Conservation (phyloP, 2,888 invertebrate genomes). For the Tolmerus cingulatus region DNA sequence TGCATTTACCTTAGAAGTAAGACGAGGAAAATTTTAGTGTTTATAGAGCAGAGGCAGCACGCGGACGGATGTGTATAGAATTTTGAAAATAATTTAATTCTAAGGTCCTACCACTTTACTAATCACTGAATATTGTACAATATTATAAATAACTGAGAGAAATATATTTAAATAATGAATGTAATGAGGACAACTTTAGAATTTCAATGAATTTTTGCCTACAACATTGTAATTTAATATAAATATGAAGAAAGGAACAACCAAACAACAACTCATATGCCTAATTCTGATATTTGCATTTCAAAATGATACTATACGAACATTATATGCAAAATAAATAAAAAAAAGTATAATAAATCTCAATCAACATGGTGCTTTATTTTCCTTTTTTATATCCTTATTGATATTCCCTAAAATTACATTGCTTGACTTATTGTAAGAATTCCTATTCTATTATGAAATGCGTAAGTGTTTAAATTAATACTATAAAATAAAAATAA, state of each 20-base stretch:
- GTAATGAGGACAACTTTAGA: conserved; percentile 4
- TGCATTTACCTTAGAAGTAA: conserved; percentile 1
- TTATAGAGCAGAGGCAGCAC: neutral
- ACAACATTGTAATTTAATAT: conserved; percentile 23
- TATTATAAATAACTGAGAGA: conserved; percentile 24
- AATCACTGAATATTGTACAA: conserved; percentile 19
- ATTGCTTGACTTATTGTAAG: no score
- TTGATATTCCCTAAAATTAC: no score
- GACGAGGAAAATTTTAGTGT: neutral
- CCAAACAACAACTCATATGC: conserved; percentile 13
- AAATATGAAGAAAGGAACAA: conserved; percentile 9
- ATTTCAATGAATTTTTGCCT: conserved; percentile 31
- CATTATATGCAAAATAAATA: conserved; percentile 41
- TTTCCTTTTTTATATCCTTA: neutral
- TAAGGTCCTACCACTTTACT: conserved; percentile 25
- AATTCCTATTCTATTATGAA: no score
- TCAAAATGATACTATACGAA: conserved; percentile 35
- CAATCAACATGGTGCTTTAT: neutral
- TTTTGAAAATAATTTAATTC: neutral
- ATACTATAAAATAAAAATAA: no score
- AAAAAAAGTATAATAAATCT: conserved; percentile 9
- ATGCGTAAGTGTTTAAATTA: no score
- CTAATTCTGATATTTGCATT: conserved; percentile 39
- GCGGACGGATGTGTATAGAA: neutral
- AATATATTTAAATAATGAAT: conserved; percentile 24